Percentiles rank a stretch among this genome's conserved stretches.
Evolutionary conservation across 2,113 vertebrate species (phyloP).

Genomic region (Cavia aperea): DNA sequence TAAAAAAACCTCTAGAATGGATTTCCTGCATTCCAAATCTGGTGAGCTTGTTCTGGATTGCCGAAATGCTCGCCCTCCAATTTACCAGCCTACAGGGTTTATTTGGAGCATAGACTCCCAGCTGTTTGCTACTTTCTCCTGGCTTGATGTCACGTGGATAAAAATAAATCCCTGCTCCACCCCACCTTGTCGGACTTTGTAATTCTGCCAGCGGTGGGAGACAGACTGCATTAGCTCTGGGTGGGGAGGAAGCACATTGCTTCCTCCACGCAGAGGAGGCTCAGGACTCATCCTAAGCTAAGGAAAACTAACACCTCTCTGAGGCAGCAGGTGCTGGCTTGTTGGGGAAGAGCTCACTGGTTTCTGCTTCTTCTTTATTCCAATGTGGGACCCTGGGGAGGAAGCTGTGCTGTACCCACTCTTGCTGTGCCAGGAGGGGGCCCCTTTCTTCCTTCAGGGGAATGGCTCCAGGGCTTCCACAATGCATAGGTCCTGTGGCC

Average conservation of each 20-base stretch:
- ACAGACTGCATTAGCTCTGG: not conserved
- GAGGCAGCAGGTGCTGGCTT: not conserved
- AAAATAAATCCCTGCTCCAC: not conserved
- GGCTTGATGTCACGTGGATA: conserved; percentile 1
- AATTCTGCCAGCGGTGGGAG: not conserved
- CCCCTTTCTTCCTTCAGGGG: not conserved
- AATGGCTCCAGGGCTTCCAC: not conserved
- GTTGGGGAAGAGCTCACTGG: not conserved
- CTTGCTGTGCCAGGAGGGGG: not conserved
- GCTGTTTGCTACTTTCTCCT: conserved; percentile 32
- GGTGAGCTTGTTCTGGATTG: not conserved
- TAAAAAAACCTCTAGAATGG: not conserved
- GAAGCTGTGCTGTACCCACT: too few relatives aligned
- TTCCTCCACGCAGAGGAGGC: not conserved
- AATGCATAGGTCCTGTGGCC: not conserved
- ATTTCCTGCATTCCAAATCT: conserved; percentile 24
- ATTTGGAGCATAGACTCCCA: conserved; percentile 2
- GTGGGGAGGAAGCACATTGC: conserved; percentile 41
- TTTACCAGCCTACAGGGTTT: not conserved
- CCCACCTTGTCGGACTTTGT: not conserved
- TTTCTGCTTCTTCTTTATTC: not conserved
- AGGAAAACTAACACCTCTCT: not conserved
- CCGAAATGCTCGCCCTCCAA: not conserved
- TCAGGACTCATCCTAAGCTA: not conserved
- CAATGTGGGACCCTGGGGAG: not conserved